These are phyloP conservation scores for Chaetorhynchus papuensis DNA, from an alignment of 2,113 vertebrate species.

Conservation along the genomic window DNA sequence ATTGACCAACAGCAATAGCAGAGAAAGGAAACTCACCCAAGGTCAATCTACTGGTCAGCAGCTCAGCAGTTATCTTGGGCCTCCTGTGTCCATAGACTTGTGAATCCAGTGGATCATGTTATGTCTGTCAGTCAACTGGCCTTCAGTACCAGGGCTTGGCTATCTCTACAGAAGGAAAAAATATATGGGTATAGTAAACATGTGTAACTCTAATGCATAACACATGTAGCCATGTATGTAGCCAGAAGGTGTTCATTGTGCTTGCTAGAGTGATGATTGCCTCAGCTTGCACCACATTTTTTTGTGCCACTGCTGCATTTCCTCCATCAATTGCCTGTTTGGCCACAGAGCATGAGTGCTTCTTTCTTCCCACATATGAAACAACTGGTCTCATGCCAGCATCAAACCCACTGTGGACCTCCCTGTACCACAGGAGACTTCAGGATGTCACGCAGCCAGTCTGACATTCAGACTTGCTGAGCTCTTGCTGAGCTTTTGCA, in stretches of 20 bases:
- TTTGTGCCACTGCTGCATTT: constrained; percentile 52
- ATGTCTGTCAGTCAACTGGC: constrained; percentile 5
- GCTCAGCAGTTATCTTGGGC: background rate
- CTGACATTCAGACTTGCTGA: background rate
- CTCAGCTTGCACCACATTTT: constrained; percentile 64
- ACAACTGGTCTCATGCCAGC: background rate
- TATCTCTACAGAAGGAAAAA: constrained; percentile 57
- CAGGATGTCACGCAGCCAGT: background rate
- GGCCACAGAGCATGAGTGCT: background rate
- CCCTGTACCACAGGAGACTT: background rate
- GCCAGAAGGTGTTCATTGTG: constrained; percentile 66
- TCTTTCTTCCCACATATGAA: background rate
- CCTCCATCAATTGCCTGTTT: constrained; percentile 15
- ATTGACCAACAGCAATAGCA: background rate
- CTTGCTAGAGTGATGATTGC: constrained; percentile 58
- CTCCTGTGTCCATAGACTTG: background rate
- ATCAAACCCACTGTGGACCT: background rate
- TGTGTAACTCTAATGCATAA: constrained; percentile 62
- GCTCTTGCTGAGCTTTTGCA: background rate
- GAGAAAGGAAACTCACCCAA: background rate
- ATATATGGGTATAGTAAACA: constrained; percentile 62
- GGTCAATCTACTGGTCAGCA: background rate
- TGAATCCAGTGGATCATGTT: background rate
- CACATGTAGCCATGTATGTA: constrained; percentile 63
- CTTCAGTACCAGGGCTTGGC: constrained; percentile 14